Evolutionary conservation across 2,888 invertebrate species (phyloP).

Genomic region (Melipona beecheii): DNA sequence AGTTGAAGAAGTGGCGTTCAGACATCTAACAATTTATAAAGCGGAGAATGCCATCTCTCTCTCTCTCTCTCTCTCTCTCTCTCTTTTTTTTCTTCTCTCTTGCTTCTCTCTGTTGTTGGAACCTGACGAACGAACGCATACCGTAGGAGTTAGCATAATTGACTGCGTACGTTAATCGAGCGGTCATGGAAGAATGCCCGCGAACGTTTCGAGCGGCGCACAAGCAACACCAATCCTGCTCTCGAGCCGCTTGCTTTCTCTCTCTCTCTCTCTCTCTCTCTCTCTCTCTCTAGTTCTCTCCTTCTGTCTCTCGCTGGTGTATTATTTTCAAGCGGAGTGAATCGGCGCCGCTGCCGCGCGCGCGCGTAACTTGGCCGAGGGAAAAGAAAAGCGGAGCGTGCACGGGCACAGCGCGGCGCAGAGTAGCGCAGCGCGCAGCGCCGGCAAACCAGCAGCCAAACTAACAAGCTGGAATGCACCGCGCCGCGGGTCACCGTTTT

Average conservation of each 20-base stretch:
- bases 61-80: constrained; percentile 20
- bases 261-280: background rate
- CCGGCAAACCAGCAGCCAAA: constrained; percentile 56
- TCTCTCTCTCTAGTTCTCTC: background rate
- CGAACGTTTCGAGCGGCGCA: constrained; percentile 46
- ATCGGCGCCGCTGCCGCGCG: constrained; percentile 13
- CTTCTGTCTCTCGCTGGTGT: background rate
- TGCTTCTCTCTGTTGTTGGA: constrained; percentile 2
- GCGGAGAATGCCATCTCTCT: constrained; percentile 34
- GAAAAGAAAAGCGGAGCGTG: constrained; percentile 61
- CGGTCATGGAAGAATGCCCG: constrained; percentile 67
- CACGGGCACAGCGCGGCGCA: constrained; percentile 43
- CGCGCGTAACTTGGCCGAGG: constrained; percentile 44
- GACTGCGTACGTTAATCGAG: constrained; percentile 70
- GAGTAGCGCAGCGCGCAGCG: constrained; percentile 19
- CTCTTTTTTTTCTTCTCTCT: background rate
- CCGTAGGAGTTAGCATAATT: constrained; percentile 67
- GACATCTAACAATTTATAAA: constrained; percentile 55
- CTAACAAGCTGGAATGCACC: constrained; percentile 70
- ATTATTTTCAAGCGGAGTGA: constrained; percentile 65
- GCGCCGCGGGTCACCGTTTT: constrained; percentile 72
- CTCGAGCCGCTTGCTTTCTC: background rate
- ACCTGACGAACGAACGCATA: constrained; percentile 51
- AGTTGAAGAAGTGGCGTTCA: constrained; percentile 55
- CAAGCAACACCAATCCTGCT: background rate